phyloP scores from a whole-genome alignment of 2,797 vertebrate genomes.

The Tadarida brasiliensis region DNA sequence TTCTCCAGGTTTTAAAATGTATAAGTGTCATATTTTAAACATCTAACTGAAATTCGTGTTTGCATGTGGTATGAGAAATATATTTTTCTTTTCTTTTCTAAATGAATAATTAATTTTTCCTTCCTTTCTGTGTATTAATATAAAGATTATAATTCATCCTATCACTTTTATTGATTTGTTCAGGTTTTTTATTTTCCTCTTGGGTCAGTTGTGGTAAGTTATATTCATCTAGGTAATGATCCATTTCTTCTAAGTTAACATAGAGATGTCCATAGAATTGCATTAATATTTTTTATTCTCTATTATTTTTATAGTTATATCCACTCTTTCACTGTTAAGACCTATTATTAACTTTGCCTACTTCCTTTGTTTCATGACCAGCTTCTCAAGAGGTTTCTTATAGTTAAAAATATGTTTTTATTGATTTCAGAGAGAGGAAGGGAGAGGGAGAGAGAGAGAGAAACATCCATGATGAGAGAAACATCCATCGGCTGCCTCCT shows the following conservation, averaged over 20 bases:
- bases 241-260: neutral
- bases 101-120: neutral
- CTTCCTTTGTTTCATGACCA: constrained; percentile 17
- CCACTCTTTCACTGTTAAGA: neutral
- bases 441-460: too few relatives aligned
- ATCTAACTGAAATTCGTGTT: neutral
- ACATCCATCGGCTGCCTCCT: too few relatives aligned
- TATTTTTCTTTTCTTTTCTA: neutral
- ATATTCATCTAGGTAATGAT: neutral
- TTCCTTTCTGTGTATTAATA: neutral
- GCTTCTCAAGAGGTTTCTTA: neutral
- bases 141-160: neutral
- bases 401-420: too few relatives aligned
- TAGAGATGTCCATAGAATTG: neutral
- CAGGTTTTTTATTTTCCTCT: neutral
- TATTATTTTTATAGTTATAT: constrained; percentile 16
- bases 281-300: neutral
- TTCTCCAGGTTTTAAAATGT: constrained; percentile 28
- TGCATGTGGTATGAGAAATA: neutral
- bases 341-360: neutral
- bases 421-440: too few relatives aligned
- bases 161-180: neutral
- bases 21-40: neutral
- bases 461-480: too few relatives aligned
- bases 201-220: neutral